phyloP scores from a whole-genome alignment of 1,140 invertebrate genomes.

The Delia radicum region DNA sequence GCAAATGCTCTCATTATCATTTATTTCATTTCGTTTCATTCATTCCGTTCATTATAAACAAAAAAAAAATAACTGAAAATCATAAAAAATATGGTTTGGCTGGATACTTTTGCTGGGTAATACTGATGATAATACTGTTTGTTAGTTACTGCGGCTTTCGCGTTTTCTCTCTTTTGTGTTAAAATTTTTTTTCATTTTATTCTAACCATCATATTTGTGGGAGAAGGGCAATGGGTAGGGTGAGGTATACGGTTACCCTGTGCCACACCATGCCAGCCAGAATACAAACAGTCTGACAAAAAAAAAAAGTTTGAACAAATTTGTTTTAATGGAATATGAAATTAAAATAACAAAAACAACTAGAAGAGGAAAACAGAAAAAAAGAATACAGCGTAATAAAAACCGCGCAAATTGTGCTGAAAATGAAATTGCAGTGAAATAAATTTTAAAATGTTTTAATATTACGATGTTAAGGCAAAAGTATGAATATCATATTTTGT shows the following conservation, averaged over 20 bases:
- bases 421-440: neutral
- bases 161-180: conserved; percentile 10
- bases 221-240: neutral
- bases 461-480: neutral
- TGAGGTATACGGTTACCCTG: neutral
- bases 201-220: conserved; percentile 22
- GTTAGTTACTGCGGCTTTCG: neutral
- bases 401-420: conserved; percentile 4
- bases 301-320: neutral
- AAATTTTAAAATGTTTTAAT: neutral
- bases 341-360: neutral
- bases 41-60: conserved; percentile 21
- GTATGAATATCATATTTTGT: neutral
- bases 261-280: neutral
- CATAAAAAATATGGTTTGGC: neutral
- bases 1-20: conserved; percentile 34
- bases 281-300: neutral
- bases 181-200: conserved; percentile 27
- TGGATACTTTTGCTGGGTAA: too few species aligned
- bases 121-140: too few species aligned
- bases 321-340: neutral
- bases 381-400: neutral
- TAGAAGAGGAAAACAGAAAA: neutral
- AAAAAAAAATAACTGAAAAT: neutral
- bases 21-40: conserved; percentile 32